Conservation (phyloP, 2,888 invertebrate genomes). For the Tricholauxania praeusta region DNA sequence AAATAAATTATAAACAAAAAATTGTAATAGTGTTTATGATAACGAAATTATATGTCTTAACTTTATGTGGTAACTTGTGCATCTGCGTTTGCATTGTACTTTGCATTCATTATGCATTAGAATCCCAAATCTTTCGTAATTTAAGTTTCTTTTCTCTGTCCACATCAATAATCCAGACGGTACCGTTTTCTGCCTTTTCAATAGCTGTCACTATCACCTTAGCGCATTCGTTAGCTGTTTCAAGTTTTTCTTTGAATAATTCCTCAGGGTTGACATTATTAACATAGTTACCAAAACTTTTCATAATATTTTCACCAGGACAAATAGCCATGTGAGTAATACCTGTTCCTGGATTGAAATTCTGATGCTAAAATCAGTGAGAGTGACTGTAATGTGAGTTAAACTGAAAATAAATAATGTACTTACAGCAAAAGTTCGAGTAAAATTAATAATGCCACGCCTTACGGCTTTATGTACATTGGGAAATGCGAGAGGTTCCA, state of each 20-base stretch:
- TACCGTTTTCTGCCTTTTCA: conserved; percentile 52
- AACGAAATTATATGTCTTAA: too few relatives aligned
- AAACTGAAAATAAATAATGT: background rate
- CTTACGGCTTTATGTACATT: conserved; percentile 60
- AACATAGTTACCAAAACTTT: conserved; percentile 36
- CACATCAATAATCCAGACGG: conserved; percentile 54
- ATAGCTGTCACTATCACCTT: conserved; percentile 50
- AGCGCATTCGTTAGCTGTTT: conserved; percentile 52
- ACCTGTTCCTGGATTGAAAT: conserved; percentile 45
- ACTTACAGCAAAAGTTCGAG: conserved; percentile 43
- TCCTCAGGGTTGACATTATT: conserved; percentile 45
- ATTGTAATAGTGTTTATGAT: too few relatives aligned
- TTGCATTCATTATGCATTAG: too few relatives aligned
- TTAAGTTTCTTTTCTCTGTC: conserved; percentile 50
- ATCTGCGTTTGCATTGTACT: too few relatives aligned
- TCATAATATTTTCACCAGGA: conserved; percentile 51
- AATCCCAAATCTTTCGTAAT: conserved; percentile 49
- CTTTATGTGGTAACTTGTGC: too few relatives aligned
- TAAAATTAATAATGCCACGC: conserved; percentile 54
- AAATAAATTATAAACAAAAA: too few relatives aligned
- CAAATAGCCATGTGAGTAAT: conserved; percentile 51
- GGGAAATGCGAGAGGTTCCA: conserved; percentile 49
- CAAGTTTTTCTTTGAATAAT: conserved; percentile 44
- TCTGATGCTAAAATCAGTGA: conserved; percentile 42
- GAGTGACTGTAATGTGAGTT: too few relatives aligned